These are phyloP conservation scores for Neomonachus schauinslandi DNA, from an alignment of 2,113 vertebrate species.

Conservation along the genomic window DNA sequence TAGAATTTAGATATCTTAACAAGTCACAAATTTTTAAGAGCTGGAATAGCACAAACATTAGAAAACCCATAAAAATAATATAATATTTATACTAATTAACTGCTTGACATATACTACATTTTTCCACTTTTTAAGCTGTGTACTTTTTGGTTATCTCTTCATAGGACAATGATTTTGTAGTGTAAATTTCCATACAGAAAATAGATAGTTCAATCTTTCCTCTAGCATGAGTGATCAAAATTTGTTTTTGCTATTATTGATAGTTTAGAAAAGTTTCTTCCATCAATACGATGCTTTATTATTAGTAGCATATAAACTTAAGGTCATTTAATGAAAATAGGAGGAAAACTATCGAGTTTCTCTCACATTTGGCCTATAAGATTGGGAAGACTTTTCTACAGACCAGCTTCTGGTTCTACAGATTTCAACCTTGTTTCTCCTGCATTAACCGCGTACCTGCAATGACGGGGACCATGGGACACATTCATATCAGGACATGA, in stretches of 20 bases:
- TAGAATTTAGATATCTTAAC: slow-evolving; percentile 24
- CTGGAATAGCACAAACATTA: not conserved
- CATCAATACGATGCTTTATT: not conserved
- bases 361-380: not conserved
- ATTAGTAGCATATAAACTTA: not conserved
- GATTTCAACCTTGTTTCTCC: not conserved
- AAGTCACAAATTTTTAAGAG: not conserved
- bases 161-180: not conserved
- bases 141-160: not conserved
- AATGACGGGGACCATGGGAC: not conserved
- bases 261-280: not conserved
- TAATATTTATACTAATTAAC: not conserved
- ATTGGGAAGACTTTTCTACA: not conserved
- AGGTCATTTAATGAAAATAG: not conserved
- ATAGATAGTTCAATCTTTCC: slow-evolving; percentile 15
- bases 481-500: not conserved
- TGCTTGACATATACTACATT: not conserved
- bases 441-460: not conserved
- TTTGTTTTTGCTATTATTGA: not conserved
- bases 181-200: not conserved
- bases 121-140: not conserved
- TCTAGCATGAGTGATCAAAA: not conserved
- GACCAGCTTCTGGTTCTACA: not conserved
- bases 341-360: not conserved
- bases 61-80: slow-evolving; percentile 32